phyloP scores from a whole-genome alignment of 2,888 invertebrate species.

The Xanthia togata region DNA sequence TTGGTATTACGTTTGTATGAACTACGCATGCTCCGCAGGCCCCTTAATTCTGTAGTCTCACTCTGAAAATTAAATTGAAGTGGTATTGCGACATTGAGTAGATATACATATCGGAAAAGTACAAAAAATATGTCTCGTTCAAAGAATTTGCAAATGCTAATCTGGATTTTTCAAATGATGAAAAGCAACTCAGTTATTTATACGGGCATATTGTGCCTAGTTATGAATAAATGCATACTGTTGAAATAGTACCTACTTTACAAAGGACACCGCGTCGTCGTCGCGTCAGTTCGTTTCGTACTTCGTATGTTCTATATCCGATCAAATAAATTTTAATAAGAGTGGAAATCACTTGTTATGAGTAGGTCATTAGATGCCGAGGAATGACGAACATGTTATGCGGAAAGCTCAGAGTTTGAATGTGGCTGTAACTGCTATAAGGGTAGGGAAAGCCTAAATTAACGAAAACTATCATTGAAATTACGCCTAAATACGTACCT shows the following conservation, averaged over 20 bases:
- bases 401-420: not conserved
- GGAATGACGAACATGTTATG: not conserved
- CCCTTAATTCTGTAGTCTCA: not conserved
- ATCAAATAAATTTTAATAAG: not conserved
- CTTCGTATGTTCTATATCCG: too few species aligned
- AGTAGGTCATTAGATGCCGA: not conserved
- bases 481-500: not conserved
- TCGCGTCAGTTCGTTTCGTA: not conserved
- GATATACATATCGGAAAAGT: not conserved
- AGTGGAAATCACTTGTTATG: not conserved
- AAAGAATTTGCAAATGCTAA: constrained; percentile 14
- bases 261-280: not conserved
- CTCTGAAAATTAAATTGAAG: too few species aligned
- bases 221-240: constrained; percentile 27
- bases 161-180: constrained; percentile 37
- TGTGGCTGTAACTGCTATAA: not conserved
- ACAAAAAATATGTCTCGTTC: not conserved
- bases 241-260: constrained; percentile 31
- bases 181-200: constrained; percentile 22
- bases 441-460: too few species aligned
- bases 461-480: not conserved
- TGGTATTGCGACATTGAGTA: not conserved
- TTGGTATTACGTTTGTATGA: too few species aligned
- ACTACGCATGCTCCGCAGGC: too few species aligned
- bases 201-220: constrained; percentile 41